Evolutionary conservation across 2,797 vertebrate genomes (phyloP).

Genomic region (Nannoperca obscura): DNA sequence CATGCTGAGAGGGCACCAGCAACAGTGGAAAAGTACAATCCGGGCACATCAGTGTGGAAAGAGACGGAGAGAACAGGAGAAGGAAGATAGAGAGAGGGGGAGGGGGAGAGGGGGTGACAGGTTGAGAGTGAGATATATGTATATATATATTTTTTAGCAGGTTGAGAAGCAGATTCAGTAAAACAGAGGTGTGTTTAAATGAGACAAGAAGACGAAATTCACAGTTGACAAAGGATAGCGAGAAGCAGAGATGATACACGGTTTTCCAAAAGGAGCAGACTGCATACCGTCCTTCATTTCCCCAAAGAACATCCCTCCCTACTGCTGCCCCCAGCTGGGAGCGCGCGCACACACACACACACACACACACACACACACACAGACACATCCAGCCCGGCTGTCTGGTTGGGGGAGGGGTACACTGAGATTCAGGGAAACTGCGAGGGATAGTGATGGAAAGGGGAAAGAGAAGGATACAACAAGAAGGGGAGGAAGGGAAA

Average conservation of each 20-base stretch:
- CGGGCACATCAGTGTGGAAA: slow-evolving; percentile 33
- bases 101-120: slow-evolving; percentile 36
- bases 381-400: slow-evolving; percentile 56
- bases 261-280: slow-evolving; percentile 79
- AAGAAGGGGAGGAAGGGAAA: slow-evolving; percentile 35
- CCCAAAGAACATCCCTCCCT: slow-evolving; percentile 82
- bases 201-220: slow-evolving; percentile 32
- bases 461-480: slow-evolving; percentile 50
- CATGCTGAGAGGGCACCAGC: slow-evolving; percentile 71
- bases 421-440: slow-evolving; percentile 67
- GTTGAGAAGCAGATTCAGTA: slow-evolving; percentile 24
- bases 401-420: slow-evolving; percentile 80
- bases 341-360: slow-evolving; percentile 35
- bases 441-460: slow-evolving; percentile 77
- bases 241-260: slow-evolving; percentile 51
- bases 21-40: slow-evolving; percentile 45
- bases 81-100: background rate
- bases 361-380: slow-evolving; percentile 26
- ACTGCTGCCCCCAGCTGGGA: slow-evolving; percentile 82
- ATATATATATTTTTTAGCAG: slow-evolving; percentile 13
- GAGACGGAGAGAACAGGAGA: slow-evolving; percentile 19
- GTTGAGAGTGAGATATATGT: slow-evolving; percentile 25
- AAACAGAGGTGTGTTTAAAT: slow-evolving; percentile 17
- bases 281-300: slow-evolving; percentile 80
- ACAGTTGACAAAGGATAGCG: slow-evolving; percentile 50